phyloP scores from a whole-genome alignment of 2,888 invertebrate genomes.

The Cosmorhoe ocellata region DNA sequence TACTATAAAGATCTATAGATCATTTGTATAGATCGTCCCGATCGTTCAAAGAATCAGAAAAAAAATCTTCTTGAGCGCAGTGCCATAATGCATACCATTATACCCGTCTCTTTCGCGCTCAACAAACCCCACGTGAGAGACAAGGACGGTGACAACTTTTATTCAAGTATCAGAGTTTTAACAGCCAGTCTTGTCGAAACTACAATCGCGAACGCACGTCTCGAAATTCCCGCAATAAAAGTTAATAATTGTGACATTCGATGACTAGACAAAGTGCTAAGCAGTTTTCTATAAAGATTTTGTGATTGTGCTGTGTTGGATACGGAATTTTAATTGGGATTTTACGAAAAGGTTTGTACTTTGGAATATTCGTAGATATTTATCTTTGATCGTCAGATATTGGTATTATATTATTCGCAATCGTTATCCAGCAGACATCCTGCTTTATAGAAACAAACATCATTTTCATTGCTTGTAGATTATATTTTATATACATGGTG shows the following conservation, averaged over 20 bases:
- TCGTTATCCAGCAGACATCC: too few relatives aligned
- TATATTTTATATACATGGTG: too few relatives aligned
- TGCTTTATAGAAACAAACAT: too few relatives aligned
- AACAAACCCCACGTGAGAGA: constrained; percentile 30
- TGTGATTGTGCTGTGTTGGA: constrained; percentile 16
- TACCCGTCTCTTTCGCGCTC: constrained; percentile 49
- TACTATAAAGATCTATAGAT: constrained; percentile 70
- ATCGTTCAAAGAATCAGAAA: constrained; percentile 77
- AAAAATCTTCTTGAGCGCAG: constrained; percentile 60
- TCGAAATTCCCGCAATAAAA: neutral
- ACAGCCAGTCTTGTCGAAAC: constrained; percentile 50
- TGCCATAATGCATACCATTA: constrained; percentile 77
- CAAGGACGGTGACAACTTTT: constrained; percentile 51
- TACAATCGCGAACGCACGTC: constrained; percentile 27
- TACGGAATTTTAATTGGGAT: constrained; percentile 22
- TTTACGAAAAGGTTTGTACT: constrained; percentile 29
- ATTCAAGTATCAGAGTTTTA: constrained; percentile 48
- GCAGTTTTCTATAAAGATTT: constrained; percentile 2
- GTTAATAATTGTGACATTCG: constrained; percentile 26
- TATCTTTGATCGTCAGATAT: constrained; percentile 15
- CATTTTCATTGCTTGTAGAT: too few relatives aligned
- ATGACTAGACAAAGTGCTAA: constrained; percentile 7
- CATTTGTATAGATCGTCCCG: constrained; percentile 60
- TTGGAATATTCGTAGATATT: too few relatives aligned
- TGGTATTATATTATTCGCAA: neutral